Percentiles rank a stretch among this genome's conserved stretches.
Conservation (phyloP, 1,140 invertebrate genomes). For the Aphis craccivora region DNA sequence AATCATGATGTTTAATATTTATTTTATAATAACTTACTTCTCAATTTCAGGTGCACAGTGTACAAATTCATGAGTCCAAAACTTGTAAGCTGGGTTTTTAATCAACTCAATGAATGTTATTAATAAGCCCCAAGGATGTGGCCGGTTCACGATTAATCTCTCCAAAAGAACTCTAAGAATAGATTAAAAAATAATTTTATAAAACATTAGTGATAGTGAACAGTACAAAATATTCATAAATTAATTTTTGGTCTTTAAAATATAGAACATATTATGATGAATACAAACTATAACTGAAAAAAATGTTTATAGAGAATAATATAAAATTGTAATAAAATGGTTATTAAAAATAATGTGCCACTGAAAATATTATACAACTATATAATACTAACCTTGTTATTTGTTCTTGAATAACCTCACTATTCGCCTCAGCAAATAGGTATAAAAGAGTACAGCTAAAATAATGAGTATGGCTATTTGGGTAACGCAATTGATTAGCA, state of each 20-base stretch:
- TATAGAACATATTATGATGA: neutral
- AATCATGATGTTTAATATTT: neutral
- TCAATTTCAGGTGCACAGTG: conserved; percentile 98
- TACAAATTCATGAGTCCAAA: conserved; percentile 99
- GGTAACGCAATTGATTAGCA: conserved; percentile 97
- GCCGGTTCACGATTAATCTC: conserved; percentile 95
- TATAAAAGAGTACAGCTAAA: conserved; percentile 97
- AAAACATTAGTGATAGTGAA: neutral
- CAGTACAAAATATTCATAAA: neutral
- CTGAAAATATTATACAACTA: conserved; percentile 65
- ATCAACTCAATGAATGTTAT: conserved; percentile 99
- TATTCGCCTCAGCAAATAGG: conserved; percentile 97
- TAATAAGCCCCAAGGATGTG: conserved; percentile 98
- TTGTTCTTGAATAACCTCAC: conserved; percentile 93
- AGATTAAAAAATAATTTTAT: conserved; percentile 25
- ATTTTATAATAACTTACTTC: conserved; percentile 78
- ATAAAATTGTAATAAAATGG: neutral
- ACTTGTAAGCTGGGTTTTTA: conserved; percentile 97
- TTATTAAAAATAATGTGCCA: neutral
- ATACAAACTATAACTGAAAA: neutral
- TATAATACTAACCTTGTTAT: conserved; percentile 68
- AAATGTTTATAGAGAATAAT: neutral
- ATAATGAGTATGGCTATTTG: conserved; percentile 99
- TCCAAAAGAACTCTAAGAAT: conserved; percentile 87
- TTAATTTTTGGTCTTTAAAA: neutral